Percentiles rank a stretch among this genome's conserved stretches.
phyloP scores from a whole-genome alignment of 2,797 vertebrate genomes.

The Melanitta fusca region DNA sequence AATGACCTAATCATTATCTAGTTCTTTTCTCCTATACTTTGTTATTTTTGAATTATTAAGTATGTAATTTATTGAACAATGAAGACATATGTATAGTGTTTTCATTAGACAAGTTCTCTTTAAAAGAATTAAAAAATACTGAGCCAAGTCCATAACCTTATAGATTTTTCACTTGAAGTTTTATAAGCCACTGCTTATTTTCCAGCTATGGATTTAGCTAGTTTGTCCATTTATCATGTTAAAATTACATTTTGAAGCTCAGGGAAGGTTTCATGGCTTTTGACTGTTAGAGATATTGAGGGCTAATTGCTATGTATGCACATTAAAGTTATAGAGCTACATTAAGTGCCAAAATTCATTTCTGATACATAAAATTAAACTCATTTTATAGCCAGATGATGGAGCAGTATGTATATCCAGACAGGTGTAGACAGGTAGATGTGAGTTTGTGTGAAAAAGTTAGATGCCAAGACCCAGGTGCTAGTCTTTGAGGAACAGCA shows the following conservation, averaged over 20 bases:
- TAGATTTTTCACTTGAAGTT: not conserved
- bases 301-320: not conserved
- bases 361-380: not conserved
- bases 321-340: not conserved
- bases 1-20: not conserved
- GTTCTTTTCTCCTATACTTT: not conserved
- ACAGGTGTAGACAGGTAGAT: not conserved
- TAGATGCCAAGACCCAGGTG: not conserved
- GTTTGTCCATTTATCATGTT: not conserved
- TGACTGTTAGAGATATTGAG: not conserved
- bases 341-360: not conserved
- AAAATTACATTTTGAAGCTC: not conserved
- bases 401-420: not conserved
- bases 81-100: accelerated
- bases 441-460: not conserved
- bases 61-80: not conserved
- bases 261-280: not conserved
- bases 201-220: accelerated
- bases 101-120: not conserved
- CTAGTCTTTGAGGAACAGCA: not conserved
- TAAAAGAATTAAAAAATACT: not conserved
- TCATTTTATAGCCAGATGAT: not conserved
- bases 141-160: not conserved
- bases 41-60: not conserved
- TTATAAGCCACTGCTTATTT: not conserved